Evolutionary conservation across 2,797 vertebrate genomes (phyloP), one percentile per base, ranked within the genome.

Genomic region (Acipenser transmontanus): DNA sequence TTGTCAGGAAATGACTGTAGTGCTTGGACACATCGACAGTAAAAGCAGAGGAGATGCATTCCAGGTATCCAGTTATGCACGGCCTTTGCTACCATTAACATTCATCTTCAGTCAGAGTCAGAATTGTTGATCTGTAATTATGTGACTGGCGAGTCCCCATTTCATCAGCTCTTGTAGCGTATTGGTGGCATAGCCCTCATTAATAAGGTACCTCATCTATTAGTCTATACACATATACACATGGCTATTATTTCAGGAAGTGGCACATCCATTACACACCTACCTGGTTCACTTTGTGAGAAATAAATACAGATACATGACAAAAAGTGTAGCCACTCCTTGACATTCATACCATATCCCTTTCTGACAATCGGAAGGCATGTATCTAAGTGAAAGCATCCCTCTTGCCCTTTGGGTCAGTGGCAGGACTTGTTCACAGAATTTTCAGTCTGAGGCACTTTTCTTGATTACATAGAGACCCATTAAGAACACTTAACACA

Each of bases 21-120:
- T 34, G 34, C 34, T 34, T 34, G 34, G 34, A 34, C 34, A 34
- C 34, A 34, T 34, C 34, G 4, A 34, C 34, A 34, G 4, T 57
- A 9, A 57, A n/a, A 11, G 12, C n/a, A n/a, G 54, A 57, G 6
- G 14, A n/a, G 12, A n/a, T 13, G 14, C 11, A n/a, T 57, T 11
- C 14, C 54, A 57, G 54, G 47, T 60, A 61, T 61, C 59, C 8
- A 61, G 20, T 14, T 59, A 60, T 14, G 17, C 14, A 62, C 34
- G 65, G 49, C 59, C 17, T 49, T 49, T 67, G 51, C 50, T 61
- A 49, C 17, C 12, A 13, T 54, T 60, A 59, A 14, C 59, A 60
- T 17, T 67, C 14, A 49, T 54, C 57, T 62, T 49, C 48, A 61
- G 66, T 49, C 59, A 47, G 17, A 59, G 66, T 67, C 66, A 67